These are phyloP conservation scores for Drosophila anceps DNA, from an alignment of 2,888 invertebrate species.

Conservation along the genomic window DNA sequence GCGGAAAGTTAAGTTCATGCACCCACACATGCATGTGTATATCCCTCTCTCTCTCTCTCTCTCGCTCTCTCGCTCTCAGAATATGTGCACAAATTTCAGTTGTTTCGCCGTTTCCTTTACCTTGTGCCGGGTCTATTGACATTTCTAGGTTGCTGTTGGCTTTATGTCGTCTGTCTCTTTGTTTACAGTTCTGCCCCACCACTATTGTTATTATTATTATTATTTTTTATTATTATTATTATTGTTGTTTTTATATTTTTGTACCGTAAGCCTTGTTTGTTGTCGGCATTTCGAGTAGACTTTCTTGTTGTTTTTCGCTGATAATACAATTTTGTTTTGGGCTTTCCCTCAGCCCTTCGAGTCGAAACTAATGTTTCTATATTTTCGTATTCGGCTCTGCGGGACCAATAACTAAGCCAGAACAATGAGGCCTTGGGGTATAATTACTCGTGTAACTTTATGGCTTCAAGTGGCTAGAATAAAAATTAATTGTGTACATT, in stretches of 20 bases:
- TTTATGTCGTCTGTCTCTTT: constrained; percentile 28
- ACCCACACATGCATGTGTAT: constrained; percentile 29
- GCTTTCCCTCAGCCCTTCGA: neutral
- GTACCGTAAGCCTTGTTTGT: constrained; percentile 25
- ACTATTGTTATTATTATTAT: constrained; percentile 24
- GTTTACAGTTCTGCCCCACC: constrained; percentile 18
- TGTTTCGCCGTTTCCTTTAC: constrained; percentile 45
- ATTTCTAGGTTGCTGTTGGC: constrained; percentile 68
- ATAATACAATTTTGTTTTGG: neutral
- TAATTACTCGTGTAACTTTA: constrained; percentile 39
- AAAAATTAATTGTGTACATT: constrained; percentile 27
- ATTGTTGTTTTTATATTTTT: constrained; percentile 20
- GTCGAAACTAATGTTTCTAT: constrained; percentile 1
- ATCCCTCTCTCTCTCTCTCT: neutral
- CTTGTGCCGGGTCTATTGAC: constrained; percentile 66
- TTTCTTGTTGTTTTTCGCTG: constrained; percentile 6
- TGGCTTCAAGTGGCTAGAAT: constrained; percentile 25
- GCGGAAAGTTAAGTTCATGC: constrained; percentile 40
- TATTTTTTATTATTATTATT: constrained; percentile 20
- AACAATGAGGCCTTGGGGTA: constrained; percentile 40
- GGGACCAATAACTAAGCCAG: constrained; percentile 27
- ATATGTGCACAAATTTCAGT: constrained; percentile 16
- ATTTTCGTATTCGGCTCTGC: constrained; percentile 9
- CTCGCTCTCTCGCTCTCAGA: constrained; percentile 13
- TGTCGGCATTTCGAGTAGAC: constrained; percentile 32